Conservation (phyloP, 2,888 invertebrate genomes). For the Apeira syringaria region DNA sequence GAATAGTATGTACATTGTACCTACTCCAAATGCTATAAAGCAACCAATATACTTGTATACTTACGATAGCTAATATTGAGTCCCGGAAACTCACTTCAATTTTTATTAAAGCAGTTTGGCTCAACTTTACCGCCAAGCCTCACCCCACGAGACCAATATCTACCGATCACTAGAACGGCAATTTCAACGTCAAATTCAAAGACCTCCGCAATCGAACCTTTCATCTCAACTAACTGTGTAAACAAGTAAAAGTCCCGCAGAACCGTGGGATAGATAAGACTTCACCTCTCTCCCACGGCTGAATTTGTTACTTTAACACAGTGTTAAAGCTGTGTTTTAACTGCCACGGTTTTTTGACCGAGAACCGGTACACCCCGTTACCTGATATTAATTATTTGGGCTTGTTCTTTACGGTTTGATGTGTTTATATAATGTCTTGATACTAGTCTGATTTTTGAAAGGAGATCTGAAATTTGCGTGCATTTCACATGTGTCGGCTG, state of each 20-base stretch:
- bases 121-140: neutral
- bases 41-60: too few relatives aligned
- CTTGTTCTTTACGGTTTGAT: slow-evolving; percentile 34
- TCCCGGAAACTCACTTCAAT: too few relatives aligned
- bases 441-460: slow-evolving; percentile 15
- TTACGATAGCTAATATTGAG: too few relatives aligned
- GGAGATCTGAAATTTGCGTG: slow-evolving; percentile 11
- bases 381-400: slow-evolving; percentile 24
- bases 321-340: slow-evolving; percentile 12
- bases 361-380: slow-evolving; percentile 51
- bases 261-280: slow-evolving; percentile 35
- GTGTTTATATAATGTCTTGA: slow-evolving; percentile 25
- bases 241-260: slow-evolving; percentile 34
- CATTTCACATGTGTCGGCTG: slow-evolving; percentile 3
- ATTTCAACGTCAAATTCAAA: slow-evolving; percentile 20
- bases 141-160: slow-evolving; percentile 2
- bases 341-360: slow-evolving; percentile 55
- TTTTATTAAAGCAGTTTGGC: too few relatives aligned
- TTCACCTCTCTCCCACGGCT: slow-evolving; percentile 31
- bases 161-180: slow-evolving; percentile 8
- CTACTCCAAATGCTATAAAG: too few relatives aligned
- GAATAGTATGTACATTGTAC: too few relatives aligned
- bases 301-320: slow-evolving; percentile 31
- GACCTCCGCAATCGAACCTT: slow-evolving; percentile 30
- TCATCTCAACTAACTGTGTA: slow-evolving; percentile 36